These are phyloP conservation scores for Phalacrocorax carbo DNA, from an alignment of 2,113 vertebrate genomes.

Conservation along the genomic window DNA sequence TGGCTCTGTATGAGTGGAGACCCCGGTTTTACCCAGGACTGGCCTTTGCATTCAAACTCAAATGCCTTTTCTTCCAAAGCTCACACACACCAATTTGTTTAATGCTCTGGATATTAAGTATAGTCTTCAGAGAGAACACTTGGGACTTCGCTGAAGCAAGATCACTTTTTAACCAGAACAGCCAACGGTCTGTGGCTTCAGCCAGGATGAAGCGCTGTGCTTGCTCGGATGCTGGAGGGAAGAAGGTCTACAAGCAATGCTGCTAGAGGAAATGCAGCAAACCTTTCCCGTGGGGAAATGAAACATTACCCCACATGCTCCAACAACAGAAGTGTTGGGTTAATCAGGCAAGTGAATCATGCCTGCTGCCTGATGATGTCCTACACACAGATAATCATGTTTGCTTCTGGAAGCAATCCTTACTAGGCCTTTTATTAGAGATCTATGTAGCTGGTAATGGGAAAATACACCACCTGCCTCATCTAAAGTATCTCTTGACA, in stretches of 20 bases:
- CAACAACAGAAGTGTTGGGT: background rate
- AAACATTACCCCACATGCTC: background rate
- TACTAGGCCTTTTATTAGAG: background rate
- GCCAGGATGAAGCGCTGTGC: background rate
- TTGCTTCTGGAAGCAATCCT: background rate
- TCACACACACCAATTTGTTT: background rate
- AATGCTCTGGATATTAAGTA: constrained; percentile 1
- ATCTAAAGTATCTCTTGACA: background rate
- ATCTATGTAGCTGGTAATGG: background rate
- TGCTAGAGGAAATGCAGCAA: background rate
- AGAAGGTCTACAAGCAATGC: background rate
- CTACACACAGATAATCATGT: background rate
- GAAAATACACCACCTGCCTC: background rate
- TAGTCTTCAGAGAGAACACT: background rate
- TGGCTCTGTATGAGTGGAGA: constrained; percentile 30
- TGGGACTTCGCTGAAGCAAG: background rate
- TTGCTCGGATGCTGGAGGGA: background rate
- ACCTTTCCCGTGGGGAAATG: background rate
- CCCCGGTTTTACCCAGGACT: background rate
- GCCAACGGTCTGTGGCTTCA: background rate
- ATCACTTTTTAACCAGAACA: background rate
- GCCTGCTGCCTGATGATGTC: background rate
- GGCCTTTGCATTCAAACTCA: constrained; percentile 23
- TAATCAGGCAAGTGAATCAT: background rate
- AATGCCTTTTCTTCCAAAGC: constrained; percentile 3